Evolutionary conservation across 1,140 invertebrate species (phyloP).

Genomic region (Drosophila arizonae): DNA sequence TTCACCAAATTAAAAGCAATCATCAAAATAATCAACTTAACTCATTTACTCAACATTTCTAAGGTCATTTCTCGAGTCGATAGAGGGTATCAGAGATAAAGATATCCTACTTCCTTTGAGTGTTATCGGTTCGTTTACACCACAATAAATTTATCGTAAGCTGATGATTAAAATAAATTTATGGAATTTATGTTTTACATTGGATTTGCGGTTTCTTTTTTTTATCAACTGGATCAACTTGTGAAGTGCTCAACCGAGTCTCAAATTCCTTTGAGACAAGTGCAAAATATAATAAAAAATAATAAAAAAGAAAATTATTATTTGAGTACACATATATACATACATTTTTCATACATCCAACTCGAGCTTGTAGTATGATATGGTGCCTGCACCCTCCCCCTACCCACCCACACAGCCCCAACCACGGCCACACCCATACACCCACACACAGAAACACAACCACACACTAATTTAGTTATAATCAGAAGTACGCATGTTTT

Average conservation of each 20-base stretch:
- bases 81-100: too few species aligned
- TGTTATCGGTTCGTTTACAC: too few species aligned
- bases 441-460: slow-evolving; percentile 16
- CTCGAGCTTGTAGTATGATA: slow-evolving; percentile 7
- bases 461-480: slow-evolving; percentile 14
- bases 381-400: not conserved
- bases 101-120: too few species aligned
- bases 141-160: too few species aligned
- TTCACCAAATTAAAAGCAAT: not conserved
- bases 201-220: not conserved
- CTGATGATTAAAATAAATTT: too few species aligned
- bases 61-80: too few species aligned
- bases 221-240: not conserved
- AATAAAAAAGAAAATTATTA: too few species aligned
- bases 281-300: not conserved
- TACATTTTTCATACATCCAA: not conserved
- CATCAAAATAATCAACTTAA: too few species aligned
- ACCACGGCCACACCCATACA: not conserved
- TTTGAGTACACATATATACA: not conserved
- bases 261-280: not conserved
- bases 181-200: not conserved
- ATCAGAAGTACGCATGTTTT: slow-evolving; percentile 61
- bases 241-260: too few species aligned
- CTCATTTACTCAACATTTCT: too few species aligned
- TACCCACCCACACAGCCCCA: not conserved